These are phyloP conservation scores for Polymixis lichenea DNA, from an alignment of 2,888 invertebrate species.

Conservation along the genomic window DNA sequence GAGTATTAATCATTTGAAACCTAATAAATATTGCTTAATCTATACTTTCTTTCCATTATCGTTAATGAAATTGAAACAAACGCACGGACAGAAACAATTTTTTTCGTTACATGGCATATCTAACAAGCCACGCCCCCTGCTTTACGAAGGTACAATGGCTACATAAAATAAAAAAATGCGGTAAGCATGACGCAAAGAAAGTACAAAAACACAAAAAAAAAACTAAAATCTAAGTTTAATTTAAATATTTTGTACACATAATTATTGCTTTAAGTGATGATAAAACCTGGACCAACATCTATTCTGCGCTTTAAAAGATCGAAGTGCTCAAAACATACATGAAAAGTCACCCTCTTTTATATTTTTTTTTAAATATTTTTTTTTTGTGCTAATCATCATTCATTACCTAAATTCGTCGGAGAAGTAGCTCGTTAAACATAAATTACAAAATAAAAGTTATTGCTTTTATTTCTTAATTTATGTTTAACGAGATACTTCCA, in stretches of 20 bases:
- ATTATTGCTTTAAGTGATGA: background rate
- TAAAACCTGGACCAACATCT: background rate
- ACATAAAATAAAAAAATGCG: no score
- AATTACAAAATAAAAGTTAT: background rate
- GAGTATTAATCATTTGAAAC: background rate
- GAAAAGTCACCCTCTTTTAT: background rate
- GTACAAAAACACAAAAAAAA: no score
- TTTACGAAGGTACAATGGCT: background rate
- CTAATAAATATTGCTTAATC: background rate
- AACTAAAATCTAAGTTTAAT: background rate
- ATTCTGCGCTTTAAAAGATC: no score
- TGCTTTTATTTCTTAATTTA: no score
- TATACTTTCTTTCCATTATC: background rate
- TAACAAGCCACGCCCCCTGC: background rate
- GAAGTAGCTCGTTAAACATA: background rate
- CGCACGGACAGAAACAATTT: background rate
- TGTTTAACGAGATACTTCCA: no score
- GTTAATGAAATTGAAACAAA: background rate
- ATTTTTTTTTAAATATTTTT: background rate
- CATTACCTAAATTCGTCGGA: background rate
- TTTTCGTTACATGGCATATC: background rate
- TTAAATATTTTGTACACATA: background rate
- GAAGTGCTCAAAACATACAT: background rate
- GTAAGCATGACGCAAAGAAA: no score
- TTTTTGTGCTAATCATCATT: background rate